These are phyloP conservation scores for Aphidius ervi DNA, from an alignment of 1,140 invertebrate genomes.

Conservation along the genomic window DNA sequence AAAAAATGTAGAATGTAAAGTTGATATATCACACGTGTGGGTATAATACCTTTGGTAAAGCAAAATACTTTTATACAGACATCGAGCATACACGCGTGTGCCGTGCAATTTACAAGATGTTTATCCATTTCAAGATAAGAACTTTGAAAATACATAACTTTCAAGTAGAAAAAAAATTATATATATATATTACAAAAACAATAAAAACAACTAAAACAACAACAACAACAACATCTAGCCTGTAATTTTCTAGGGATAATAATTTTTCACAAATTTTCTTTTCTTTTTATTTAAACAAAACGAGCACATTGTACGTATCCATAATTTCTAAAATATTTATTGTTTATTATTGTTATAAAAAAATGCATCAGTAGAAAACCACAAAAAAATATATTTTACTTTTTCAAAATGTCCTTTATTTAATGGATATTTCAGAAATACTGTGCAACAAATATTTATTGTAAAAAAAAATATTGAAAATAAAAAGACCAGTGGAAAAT, in stretches of 20 bases:
- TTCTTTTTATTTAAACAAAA: neutral
- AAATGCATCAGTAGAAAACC: no score
- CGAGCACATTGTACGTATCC: no score
- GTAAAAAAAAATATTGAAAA: no score
- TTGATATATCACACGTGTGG: constrained; percentile 14
- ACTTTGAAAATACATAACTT: neutral
- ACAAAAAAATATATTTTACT: no score
- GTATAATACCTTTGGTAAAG: constrained; percentile 10
- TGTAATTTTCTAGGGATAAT: neutral
- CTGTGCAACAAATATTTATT: no score
- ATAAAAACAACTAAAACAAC: neutral
- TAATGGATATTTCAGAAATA: no score
- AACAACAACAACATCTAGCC: constrained; percentile 10
- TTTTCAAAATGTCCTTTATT: no score
- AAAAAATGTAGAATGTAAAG: neutral
- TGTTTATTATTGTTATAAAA: no score
- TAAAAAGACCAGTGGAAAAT: no score
- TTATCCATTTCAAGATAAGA: constrained; percentile 16
- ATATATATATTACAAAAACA: neutral
- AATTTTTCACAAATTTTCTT: constrained; percentile 5
- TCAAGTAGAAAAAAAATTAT: neutral
- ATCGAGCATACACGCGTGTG: constrained; percentile 2
- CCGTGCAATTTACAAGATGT: constrained; percentile 17
- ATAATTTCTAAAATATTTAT: no score
- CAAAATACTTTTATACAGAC: neutral